Base-by-base conservation (phyloP, 1,140 invertebrate genomes). In the Cryptotermes secundus region DNA sequence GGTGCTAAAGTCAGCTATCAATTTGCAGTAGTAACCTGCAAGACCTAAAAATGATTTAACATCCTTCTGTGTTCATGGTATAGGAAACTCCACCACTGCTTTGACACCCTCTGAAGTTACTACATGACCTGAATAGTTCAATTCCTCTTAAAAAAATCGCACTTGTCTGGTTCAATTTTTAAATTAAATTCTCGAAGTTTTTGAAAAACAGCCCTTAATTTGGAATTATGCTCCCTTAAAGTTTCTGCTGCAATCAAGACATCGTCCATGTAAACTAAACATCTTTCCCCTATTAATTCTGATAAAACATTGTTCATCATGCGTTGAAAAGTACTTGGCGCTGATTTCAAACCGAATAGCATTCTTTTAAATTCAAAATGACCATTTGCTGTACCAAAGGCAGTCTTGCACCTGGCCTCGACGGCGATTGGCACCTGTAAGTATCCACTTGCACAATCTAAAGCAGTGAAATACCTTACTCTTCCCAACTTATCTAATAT, bases 381-480 rank as follows among this genome's bases (percentile, higher is more conserved):
- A 4, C 87, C 87, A 12, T 86, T 83, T 49, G 85, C 87, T 72
- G 88, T 88, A 0, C 87, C 86, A 85, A 92, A 92, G 0, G 90
- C 90, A 1, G 91, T 92, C 86, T 92, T 92, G 14, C 88, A 86
- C 34, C 82, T 86, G 85, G 89, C 88, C 24, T 88, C 82, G 87
- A 86, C 79, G 3, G n/a, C 24, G 9, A 82, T 24, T 31, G 79
- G 80, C 16, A 86, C 84, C 34, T 81, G 87, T 31, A 79, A 89
- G 85, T 88, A 91, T 2, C 90, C 90, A 36, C 86, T 87, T 0
- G 81, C 83, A 4, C 89, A 80, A 86, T 91, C 89, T 0, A 91
- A 79, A 1, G 87, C 85, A 7, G 86, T 86, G 83, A 91, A 90
- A 72, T 86, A 88, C 42, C 85, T 85, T 9, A 86, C 65, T 12